A percentile compares a stretch with the other conserved stretches of the same genome.
These are phyloP conservation scores for Sebastes vulpes DNA, from an alignment of 2,797 vertebrate species.

Conservation along the genomic window DNA sequence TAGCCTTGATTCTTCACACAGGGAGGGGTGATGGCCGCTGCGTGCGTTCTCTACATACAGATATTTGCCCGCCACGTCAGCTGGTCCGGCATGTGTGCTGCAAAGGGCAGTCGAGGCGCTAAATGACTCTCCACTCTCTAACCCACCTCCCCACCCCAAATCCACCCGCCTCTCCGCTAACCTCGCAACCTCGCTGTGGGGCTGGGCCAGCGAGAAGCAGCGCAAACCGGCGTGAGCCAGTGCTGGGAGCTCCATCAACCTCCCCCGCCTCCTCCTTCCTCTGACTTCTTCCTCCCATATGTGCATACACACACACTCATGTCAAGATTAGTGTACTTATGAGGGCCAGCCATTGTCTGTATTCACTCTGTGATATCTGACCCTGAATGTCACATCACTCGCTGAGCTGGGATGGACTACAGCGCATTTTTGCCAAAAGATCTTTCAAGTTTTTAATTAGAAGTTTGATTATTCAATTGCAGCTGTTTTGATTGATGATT, in stretches of 20 bases:
- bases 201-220: constrained; percentile 75
- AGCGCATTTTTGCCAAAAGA: not conserved
- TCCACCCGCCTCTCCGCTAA: constrained; percentile 32
- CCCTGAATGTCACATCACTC: not conserved
- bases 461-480: not conserved
- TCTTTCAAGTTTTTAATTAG: not conserved
- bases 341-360: constrained; percentile 40
- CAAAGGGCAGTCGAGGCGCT: constrained; percentile 61
- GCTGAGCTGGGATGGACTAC: not conserved
- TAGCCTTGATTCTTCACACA: constrained; percentile 3
- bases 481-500: not conserved
- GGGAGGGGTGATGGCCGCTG: not conserved
- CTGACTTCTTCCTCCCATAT: constrained; percentile 64
- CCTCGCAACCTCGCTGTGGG: constrained; percentile 52
- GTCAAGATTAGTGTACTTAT: constrained; percentile 12
- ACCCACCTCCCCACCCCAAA: constrained; percentile 21
- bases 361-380: constrained; percentile 2
- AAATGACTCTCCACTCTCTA: constrained; percentile 14
- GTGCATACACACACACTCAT: constrained; percentile 13
- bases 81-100: constrained; percentile 34
- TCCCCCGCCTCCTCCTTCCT: constrained; percentile 48
- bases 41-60: constrained; percentile 14
- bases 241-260: constrained; percentile 50
- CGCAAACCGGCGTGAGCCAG: constrained; percentile 82
- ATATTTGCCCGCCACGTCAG: constrained; percentile 38